phyloP scores from a whole-genome alignment of 2,797 vertebrate genomes.

The Cetoscarus ocellatus region DNA sequence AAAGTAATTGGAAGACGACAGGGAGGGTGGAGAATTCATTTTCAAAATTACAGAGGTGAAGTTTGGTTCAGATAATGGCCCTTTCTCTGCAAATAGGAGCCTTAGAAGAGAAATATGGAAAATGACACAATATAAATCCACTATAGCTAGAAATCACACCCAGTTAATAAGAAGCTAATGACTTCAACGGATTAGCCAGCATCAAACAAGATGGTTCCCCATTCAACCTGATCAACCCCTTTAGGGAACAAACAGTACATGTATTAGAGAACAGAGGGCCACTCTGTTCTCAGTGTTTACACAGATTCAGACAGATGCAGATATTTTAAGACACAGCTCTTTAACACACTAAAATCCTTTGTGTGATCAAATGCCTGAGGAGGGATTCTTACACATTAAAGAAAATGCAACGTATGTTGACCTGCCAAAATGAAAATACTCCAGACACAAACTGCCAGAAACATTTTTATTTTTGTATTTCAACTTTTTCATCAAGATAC shows the following conservation, averaged over 20 bases:
- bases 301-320: not conserved
- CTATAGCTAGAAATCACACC: slow-evolving; percentile 67
- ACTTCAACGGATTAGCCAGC: slow-evolving; percentile 64
- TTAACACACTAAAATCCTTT: not conserved
- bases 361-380: slow-evolving; percentile 1
- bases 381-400: slow-evolving; percentile 7
- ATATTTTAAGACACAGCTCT: slow-evolving; percentile 8
- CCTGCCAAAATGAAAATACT: slow-evolving; percentile 10
- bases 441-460: slow-evolving; percentile 4
- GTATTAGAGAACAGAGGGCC: slow-evolving; percentile 23
- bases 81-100: slow-evolving; percentile 65
- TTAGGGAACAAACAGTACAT: slow-evolving; percentile 13
- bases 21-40: slow-evolving; percentile 74
- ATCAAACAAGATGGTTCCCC: slow-evolving; percentile 50
- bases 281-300: slow-evolving; percentile 3
- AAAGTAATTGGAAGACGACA: slow-evolving; percentile 75
- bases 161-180: slow-evolving; percentile 72
- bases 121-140: slow-evolving; percentile 61
- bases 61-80: slow-evolving; percentile 62
- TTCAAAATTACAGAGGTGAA: slow-evolving; percentile 74
- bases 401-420: slow-evolving; percentile 10
- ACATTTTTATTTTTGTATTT: not conserved
- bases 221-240: slow-evolving; percentile 37
- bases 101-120: slow-evolving; percentile 30
- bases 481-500: not conserved